Conservation (phyloP, 2,888 invertebrate genomes). For the Coenonympha glycerion region DNA sequence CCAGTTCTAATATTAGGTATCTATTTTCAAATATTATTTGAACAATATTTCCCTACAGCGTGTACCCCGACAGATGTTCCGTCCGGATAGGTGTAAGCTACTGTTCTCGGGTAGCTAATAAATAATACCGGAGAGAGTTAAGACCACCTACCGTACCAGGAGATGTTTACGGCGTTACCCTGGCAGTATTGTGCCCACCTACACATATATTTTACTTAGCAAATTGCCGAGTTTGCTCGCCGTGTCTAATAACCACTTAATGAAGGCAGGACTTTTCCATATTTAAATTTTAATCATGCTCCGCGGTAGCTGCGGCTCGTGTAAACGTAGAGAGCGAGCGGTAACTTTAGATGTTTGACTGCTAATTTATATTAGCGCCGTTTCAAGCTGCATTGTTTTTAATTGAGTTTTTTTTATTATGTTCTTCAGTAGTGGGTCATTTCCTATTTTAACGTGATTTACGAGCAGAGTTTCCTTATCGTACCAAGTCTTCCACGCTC, state of each 20-base stretch:
- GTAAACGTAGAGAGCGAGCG: conserved; percentile 17
- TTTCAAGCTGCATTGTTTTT: conserved; percentile 4
- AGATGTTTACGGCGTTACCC: conserved; percentile 64
- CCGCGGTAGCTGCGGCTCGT: conserved; percentile 17
- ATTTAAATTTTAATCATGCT: conserved; percentile 32
- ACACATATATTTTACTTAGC: conserved; percentile 72
- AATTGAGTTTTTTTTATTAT: no score
- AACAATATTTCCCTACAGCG: conserved; percentile 14
- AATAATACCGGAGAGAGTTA: conserved; percentile 71
- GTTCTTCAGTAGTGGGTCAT: no score
- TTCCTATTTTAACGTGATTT: no score
- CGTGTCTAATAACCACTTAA: conserved; percentile 73
- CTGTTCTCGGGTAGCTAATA: conserved; percentile 50
- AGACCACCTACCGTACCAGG: conserved; percentile 70
- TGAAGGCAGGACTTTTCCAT: conserved; percentile 48
- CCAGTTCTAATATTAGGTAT: conserved; percentile 1
- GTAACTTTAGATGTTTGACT: conserved; percentile 18
- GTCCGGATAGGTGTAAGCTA: conserved; percentile 28
- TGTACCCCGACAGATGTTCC: conserved; percentile 33
- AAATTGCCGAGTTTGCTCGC: conserved; percentile 67
- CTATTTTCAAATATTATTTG: conserved; percentile 8
- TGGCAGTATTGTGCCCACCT: conserved; percentile 66
- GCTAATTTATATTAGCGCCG: conserved; percentile 7
- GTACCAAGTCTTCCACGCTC: no score
- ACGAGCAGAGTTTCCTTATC: no score